Conservation (phyloP, 2,797 vertebrate species). For the Catharus ustulatus region DNA sequence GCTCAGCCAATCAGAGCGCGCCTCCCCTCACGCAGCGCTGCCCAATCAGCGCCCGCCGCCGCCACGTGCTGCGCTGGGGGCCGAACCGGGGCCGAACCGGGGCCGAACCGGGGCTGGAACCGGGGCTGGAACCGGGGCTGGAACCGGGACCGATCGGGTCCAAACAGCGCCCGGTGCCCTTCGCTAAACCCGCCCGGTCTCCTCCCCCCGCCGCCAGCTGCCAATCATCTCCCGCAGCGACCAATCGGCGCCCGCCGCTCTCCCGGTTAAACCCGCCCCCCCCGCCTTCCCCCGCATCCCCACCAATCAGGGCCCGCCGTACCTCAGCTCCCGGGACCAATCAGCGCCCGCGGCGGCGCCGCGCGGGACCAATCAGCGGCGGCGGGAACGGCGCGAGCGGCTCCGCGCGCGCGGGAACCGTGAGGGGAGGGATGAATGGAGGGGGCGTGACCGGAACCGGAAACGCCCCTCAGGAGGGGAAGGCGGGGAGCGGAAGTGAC, state of each 20-base stretch:
- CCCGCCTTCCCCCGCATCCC: neutral
- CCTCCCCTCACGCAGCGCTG: too few species aligned
- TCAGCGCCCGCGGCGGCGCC: neutral
- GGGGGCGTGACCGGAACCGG: neutral
- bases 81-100: neutral
- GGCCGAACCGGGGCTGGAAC: neutral
- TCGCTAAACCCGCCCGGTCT: neutral
- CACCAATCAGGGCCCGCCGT: neutral
- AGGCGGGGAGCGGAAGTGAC: neutral
- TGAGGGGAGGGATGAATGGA: too few species aligned
- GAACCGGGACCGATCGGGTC: neutral
- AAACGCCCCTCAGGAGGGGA: too few species aligned
- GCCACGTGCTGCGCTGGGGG: neutral
- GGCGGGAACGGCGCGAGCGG: neutral
- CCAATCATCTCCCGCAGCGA: neutral
- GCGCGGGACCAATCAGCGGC: neutral
- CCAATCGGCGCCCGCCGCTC: neutral
- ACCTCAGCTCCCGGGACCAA: neutral
- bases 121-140: too few species aligned
- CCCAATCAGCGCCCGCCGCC: neutral
- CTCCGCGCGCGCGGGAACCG: neutral
- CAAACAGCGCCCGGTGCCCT: neutral
- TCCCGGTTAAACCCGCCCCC: neutral
- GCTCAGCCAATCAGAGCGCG: neutral
- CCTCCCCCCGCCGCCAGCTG: accelerated